Evolutionary conservation across 2,797 vertebrate genomes (phyloP).

Genomic region (Pipistrellus pygmaeus): DNA sequence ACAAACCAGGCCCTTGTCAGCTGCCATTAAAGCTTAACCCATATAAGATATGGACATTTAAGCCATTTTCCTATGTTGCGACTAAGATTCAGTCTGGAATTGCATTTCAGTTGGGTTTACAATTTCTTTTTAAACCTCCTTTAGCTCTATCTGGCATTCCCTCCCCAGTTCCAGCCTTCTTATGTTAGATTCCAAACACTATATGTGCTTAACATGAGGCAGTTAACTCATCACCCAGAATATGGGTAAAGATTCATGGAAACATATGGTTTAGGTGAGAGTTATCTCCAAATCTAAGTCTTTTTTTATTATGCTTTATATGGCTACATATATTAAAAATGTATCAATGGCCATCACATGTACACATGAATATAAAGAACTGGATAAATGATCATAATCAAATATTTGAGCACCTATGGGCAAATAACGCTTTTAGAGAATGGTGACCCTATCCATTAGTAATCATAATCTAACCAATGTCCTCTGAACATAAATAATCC

Average conservation of each 20-base stretch:
- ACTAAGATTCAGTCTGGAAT: background rate
- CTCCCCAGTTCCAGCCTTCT: background rate
- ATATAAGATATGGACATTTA: background rate
- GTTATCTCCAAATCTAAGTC: background rate
- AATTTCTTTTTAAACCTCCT: background rate
- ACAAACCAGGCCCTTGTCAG: background rate
- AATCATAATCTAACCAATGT: background rate
- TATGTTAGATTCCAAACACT: background rate
- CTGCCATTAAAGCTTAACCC: background rate
- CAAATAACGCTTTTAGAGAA: slow-evolving; percentile 4
- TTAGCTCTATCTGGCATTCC: background rate
- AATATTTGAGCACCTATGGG: background rate
- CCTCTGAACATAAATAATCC: background rate
- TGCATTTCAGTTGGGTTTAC: background rate
- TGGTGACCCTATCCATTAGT: background rate
- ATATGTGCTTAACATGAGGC: background rate
- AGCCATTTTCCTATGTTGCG: background rate
- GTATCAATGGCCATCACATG: background rate
- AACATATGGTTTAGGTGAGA: background rate
- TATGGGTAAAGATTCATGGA: background rate
- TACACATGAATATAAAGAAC: background rate
- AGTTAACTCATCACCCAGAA: background rate
- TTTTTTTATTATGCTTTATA: background rate
- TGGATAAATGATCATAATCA: background rate
- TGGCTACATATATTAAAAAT: background rate